These are phyloP conservation scores for Tridacna crocea DNA, from an alignment of 2,888 invertebrate species.

Conservation along the genomic window DNA sequence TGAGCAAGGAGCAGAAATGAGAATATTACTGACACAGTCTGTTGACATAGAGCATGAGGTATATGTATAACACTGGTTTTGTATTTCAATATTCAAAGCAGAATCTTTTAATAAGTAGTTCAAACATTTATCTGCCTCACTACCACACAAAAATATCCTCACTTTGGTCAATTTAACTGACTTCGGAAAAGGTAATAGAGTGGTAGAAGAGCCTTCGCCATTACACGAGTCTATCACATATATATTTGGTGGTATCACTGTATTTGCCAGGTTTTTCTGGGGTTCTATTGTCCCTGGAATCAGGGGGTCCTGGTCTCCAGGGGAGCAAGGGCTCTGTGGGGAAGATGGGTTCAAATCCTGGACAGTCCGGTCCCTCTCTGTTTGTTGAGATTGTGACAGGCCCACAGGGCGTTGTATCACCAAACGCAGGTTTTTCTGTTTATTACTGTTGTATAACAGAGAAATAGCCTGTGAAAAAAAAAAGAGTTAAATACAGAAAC, in stretches of 20 bases:
- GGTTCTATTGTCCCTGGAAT: slow-evolving; percentile 56
- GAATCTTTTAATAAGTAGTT: slow-evolving; percentile 56
- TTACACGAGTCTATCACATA: slow-evolving; percentile 37
- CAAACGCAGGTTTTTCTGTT: slow-evolving; percentile 55
- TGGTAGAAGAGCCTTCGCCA: slow-evolving; percentile 9
- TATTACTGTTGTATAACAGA: slow-evolving; percentile 37
- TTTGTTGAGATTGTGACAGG: slow-evolving; percentile 57
- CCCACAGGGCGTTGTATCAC: slow-evolving; percentile 71
- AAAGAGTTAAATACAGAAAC: neutral
- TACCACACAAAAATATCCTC: slow-evolving; percentile 71
- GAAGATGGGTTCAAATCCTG: slow-evolving; percentile 33
- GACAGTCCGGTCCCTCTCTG: slow-evolving; percentile 3
- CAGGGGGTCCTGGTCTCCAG: slow-evolving; percentile 47
- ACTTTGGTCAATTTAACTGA: slow-evolving; percentile 68
- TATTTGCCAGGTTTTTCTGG: slow-evolving; percentile 21
- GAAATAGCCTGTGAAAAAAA: slow-evolving; percentile 53
- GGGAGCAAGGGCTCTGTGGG: slow-evolving; percentile 22
- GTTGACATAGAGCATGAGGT: slow-evolving; percentile 64
- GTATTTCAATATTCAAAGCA: slow-evolving; percentile 37
- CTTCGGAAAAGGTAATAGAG: slow-evolving; percentile 48
- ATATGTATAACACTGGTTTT: slow-evolving; percentile 50
- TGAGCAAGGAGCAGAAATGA: slow-evolving; percentile 50
- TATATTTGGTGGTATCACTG: slow-evolving; percentile 44
- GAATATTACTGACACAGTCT: slow-evolving; percentile 56
- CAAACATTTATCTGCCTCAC: slow-evolving; percentile 64